phyloP scores from a whole-genome alignment of 2,797 vertebrate genomes.

The Columba guinea region DNA sequence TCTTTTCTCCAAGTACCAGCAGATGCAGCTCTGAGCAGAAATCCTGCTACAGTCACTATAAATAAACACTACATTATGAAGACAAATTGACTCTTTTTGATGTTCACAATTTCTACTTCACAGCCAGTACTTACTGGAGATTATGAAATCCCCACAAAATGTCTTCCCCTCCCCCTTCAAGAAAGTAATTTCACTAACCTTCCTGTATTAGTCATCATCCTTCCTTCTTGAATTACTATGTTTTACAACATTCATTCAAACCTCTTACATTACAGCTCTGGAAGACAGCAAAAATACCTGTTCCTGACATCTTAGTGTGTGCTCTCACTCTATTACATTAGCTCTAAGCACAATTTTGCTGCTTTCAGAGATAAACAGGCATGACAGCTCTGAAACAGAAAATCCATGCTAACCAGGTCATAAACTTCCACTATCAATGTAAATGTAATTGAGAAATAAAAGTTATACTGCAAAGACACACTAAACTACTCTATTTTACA shows the following conservation, averaged over 20 bases:
- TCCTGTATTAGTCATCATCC: background rate
- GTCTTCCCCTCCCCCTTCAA: background rate
- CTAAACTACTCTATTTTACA: background rate
- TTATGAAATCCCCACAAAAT: background rate
- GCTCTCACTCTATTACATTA: background rate
- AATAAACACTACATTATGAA: slow-evolving; percentile 7
- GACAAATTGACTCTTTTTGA: background rate
- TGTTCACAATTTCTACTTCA: background rate
- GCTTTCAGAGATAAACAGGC: slow-evolving; percentile 16
- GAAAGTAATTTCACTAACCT: background rate
- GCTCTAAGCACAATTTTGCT: background rate
- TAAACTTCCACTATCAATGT: background rate
- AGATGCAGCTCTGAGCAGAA: background rate
- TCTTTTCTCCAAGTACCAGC: background rate
- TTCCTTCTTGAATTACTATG: background rate
- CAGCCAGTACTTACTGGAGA: background rate
- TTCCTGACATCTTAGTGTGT: background rate
- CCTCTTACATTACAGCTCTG: background rate
- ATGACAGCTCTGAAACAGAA: slow-evolving; percentile 19
- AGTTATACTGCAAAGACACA: background rate
- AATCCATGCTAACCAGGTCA: slow-evolving; percentile 7
- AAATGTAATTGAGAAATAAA: slow-evolving; percentile 45
- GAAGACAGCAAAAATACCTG: slow-evolving; percentile 51
- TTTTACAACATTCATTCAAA: slow-evolving; percentile 49
- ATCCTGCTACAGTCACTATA: background rate